Evolutionary conservation across 2,888 invertebrate genomes (phyloP), one percentile per base, ranked within the genome.

Genomic region (Campoplex nolae): DNA sequence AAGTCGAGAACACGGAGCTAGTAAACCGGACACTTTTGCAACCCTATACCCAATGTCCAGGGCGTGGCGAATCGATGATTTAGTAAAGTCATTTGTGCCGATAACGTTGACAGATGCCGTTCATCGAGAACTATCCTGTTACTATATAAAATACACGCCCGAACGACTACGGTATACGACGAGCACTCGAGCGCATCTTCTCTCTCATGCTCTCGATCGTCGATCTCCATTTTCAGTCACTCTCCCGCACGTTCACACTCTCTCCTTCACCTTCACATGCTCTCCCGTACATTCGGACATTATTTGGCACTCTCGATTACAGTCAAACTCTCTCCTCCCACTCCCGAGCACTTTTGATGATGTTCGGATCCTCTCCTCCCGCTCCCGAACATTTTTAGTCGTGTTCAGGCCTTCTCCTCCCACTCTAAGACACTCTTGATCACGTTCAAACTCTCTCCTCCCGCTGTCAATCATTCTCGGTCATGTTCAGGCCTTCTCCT

Each of bases 31-130:
- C 92, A 93, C 93, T 91, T 79, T 84, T 90, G 92, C 91, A 93
- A 94, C 93, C 92, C 93, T 93, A 94, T 93, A 92, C 91, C 77
- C 90, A 88, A 88, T 92, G 94, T 92, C 93, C 93, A 93, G 92
- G 94, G 94, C 94, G 94, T 94, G 93, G 92, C 92, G 89, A 90
- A 93, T 93, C 90, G 89, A 90, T 93, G 93, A 93, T 93, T 94
- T 93, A 93, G 90, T 90, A 89, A 91, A 92, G 92, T 92, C 93
- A 93, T 93, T 94, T 93, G 93, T 92, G 91, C 92, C 93, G 93
- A 93, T 93, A 93, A 93, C 90, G 85, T 91, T 90, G 93, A 94
- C 93, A 93, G 93, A 93, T 93, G 93, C 91, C 85, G 89, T 88
- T 87, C 89, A 88, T 87, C 89, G 84, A 76, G 88, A 68, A 32